phyloP scores from a whole-genome alignment of 2,113 vertebrate genomes.

The zebrafish (Danio rerio) region DNA sequence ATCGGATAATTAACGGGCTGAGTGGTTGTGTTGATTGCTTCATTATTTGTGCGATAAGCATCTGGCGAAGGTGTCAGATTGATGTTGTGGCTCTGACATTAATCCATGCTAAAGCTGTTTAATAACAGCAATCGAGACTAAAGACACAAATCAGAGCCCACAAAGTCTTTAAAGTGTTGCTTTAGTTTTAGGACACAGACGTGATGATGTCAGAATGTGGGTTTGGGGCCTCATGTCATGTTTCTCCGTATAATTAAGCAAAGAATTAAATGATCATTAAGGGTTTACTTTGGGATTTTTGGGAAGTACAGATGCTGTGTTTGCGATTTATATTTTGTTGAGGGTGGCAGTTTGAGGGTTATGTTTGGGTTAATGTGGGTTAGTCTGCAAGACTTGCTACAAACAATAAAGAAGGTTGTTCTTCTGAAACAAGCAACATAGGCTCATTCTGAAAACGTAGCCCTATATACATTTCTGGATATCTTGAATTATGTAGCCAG shows the following conservation, averaged over 20 bases:
- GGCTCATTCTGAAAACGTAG: no score
- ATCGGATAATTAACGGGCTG: constrained; percentile 68
- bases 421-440: not conserved
- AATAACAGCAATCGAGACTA: constrained; percentile 36
- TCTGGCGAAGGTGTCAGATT: constrained; percentile 64
- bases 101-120: constrained; percentile 60
- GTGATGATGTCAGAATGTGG: constrained; percentile 20
- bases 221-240: not conserved
- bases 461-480: no score
- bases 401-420: constrained; percentile 10
- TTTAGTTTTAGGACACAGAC: constrained; percentile 33
- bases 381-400: not conserved
- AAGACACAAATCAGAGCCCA: constrained; percentile 32
- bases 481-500: no score
- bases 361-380: constrained; percentile 1
- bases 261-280: not conserved
- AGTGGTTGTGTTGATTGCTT: constrained; percentile 74
- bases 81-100: constrained; percentile 61
- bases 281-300: not conserved
- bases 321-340: constrained; percentile 8
- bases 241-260: not conserved
- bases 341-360: not conserved
- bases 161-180: constrained; percentile 32
- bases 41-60: constrained; percentile 70
- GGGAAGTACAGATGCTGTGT: not conserved